Percentiles rank a stretch among this genome's conserved stretches.
phyloP scores from a whole-genome alignment of 2,888 invertebrate species.

The Ectobius pallidus region DNA sequence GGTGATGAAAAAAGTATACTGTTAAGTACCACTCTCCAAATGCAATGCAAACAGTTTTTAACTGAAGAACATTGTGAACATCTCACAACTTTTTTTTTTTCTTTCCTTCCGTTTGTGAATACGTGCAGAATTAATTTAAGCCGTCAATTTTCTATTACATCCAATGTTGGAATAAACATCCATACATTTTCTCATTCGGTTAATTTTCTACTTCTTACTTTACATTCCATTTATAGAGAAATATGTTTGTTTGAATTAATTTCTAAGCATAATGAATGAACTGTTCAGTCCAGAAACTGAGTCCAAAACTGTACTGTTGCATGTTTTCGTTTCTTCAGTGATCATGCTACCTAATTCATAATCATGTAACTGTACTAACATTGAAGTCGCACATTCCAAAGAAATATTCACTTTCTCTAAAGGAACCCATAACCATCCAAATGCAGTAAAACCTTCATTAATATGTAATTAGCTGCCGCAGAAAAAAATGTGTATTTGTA shows the following conservation, averaged over 20 bases:
- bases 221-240: slow-evolving; percentile 17
- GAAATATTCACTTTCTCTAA: too few species aligned
- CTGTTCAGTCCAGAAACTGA: slow-evolving; percentile 18
- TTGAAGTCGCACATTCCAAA: slow-evolving; percentile 20
- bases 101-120: neutral
- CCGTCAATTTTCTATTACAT: neutral
- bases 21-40: neutral
- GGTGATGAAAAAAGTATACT: slow-evolving; percentile 2
- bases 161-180: neutral
- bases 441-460: too few species aligned
- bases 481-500: too few species aligned
- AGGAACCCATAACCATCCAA: too few species aligned
- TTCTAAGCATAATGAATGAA: neutral
- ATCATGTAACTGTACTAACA: too few species aligned
- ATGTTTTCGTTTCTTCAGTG: too few species aligned
- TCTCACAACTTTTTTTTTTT: neutral
- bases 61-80: too few species aligned
- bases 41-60: neutral
- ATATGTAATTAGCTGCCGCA: too few species aligned
- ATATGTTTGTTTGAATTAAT: neutral
- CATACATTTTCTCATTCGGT: neutral
- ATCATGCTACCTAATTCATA: too few species aligned
- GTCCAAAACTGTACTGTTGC: neutral
- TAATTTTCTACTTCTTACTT: slow-evolving; percentile 8
- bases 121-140: neutral